Evolutionary conservation across 2,888 invertebrate species (phyloP).

Genomic region (Hydropsyche betteni): DNA sequence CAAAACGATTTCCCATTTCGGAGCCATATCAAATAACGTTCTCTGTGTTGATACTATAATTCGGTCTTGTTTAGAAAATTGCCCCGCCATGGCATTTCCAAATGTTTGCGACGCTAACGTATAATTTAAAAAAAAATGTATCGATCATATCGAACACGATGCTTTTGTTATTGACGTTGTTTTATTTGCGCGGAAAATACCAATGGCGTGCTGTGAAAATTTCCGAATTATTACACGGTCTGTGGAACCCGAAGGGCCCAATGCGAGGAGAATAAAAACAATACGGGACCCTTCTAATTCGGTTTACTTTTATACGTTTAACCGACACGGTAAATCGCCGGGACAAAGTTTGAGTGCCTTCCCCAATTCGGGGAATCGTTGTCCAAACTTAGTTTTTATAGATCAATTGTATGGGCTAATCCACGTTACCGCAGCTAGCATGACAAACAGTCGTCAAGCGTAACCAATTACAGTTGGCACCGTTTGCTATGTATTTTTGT

Average conservation of each 20-base stretch:
- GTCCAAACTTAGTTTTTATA: constrained; percentile 36
- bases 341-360: constrained; percentile 38
- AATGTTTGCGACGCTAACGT: constrained; percentile 18
- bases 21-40: constrained; percentile 43
- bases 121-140: constrained; percentile 14
- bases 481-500: background rate
- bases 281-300: constrained; percentile 23
- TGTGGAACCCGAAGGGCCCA: background rate
- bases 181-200: constrained; percentile 9
- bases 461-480: constrained; percentile 46
- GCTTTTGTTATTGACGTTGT: constrained; percentile 3
- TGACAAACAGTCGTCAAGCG: constrained; percentile 49
- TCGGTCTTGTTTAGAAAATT: constrained; percentile 40
- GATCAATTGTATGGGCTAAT: constrained; percentile 36
- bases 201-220: constrained; percentile 14
- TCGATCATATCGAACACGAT: constrained; percentile 29
- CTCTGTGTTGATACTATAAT: constrained; percentile 38
- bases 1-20: constrained; percentile 43
- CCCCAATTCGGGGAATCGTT: constrained; percentile 30
- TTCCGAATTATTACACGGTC: background rate
- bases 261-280: background rate
- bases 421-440: constrained; percentile 43
- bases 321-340: constrained; percentile 9
- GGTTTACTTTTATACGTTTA: constrained; percentile 18
- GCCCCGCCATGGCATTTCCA: constrained; percentile 24